These are phyloP conservation scores for Oreohelix idahoensis DNA, from an alignment of 1,140 invertebrate species.

Conservation along the genomic window DNA sequence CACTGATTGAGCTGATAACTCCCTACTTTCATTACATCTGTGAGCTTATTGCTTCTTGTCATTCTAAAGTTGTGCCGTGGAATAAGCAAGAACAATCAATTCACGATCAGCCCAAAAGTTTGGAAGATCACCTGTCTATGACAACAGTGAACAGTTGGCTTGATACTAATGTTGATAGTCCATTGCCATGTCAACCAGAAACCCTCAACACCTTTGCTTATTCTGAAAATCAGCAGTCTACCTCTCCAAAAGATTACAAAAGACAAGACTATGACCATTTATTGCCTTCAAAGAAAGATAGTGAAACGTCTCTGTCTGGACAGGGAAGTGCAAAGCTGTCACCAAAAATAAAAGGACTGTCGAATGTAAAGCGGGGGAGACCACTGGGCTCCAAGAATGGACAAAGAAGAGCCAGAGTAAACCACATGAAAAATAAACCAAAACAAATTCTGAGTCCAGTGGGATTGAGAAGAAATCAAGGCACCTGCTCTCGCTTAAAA, in stretches of 20 bases:
- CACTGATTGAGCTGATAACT: conserved; percentile 15
- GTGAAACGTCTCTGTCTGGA: conserved; percentile 1
- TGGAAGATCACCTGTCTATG: background rate
- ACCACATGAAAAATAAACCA: conserved; percentile 13
- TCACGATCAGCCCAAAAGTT: background rate
- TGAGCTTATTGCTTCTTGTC: conserved; percentile 27
- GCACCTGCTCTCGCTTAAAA: background rate
- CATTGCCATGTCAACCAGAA: background rate
- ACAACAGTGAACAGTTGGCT: background rate
- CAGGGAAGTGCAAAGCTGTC: background rate
- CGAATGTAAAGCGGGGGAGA: conserved; percentile 11
- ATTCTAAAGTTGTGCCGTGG: background rate
- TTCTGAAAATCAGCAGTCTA: background rate
- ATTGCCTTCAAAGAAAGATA: conserved; percentile 5
- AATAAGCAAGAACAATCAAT: background rate
- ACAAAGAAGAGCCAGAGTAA: conserved; percentile 10
- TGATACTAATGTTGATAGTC: background rate
- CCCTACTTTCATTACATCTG: conserved; percentile 31
- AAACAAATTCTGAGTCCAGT: background rate
- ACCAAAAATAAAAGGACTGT: background rate
- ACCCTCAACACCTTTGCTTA: background rate
- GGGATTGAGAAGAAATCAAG: background rate
- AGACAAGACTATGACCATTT: conserved; percentile 19
- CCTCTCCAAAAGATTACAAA: background rate
- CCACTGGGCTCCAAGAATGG: conserved; percentile 21